phyloP scores from a whole-genome alignment of 1,140 invertebrate species.

The Mycetomoellerius zeteki region DNA sequence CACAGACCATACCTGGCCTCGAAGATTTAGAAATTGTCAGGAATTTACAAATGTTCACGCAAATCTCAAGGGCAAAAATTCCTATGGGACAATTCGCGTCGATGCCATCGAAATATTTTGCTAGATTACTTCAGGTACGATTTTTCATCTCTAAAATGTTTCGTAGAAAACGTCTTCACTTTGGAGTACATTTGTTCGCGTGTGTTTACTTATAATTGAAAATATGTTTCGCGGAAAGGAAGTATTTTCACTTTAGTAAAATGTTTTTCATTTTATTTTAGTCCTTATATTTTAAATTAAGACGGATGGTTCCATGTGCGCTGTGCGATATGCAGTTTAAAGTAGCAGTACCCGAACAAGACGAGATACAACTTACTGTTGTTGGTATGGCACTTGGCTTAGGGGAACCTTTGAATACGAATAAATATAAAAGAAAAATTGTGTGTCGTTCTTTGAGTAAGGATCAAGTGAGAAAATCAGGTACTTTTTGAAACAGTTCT shows the following conservation, averaged over 20 bases:
- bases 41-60: constrained; percentile 96
- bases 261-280: constrained; percentile 83
- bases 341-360: constrained; percentile 94
- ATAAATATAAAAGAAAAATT: constrained; percentile 83
- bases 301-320: constrained; percentile 94
- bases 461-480: constrained; percentile 82
- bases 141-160: not conserved
- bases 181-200: not conserved
- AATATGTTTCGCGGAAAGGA: not conserved
- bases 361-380: constrained; percentile 95
- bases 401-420: constrained; percentile 88
- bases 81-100: constrained; percentile 85
- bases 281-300: constrained; percentile 95
- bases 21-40: constrained; percentile 90
- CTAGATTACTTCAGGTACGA: constrained; percentile 88
- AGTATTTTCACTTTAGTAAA: not conserved
- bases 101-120: constrained; percentile 89
- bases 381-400: constrained; percentile 92
- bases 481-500: constrained; percentile 60
- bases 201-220: not conserved
- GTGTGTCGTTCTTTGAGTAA: constrained; percentile 81
- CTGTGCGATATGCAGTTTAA: constrained; percentile 93
- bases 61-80: constrained; percentile 93
- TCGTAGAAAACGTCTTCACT: not conserved
- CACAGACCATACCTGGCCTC: constrained; percentile 92